Evolutionary conservation across 2,113 vertebrate genomes (phyloP).

Genomic region (Paedocypris sp.): DNA sequence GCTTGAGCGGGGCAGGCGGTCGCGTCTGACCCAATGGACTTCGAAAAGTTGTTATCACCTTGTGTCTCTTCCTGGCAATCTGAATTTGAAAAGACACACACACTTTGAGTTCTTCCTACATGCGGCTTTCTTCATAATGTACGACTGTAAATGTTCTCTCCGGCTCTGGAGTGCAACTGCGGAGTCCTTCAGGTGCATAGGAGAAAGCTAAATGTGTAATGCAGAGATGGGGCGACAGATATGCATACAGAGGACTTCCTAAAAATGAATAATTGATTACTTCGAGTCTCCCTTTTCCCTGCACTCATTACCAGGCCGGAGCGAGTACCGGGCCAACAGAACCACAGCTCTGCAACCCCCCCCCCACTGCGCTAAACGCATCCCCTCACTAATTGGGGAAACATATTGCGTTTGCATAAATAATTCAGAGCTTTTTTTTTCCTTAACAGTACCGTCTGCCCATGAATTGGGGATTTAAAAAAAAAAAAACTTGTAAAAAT

Average conservation of each 20-base stretch:
- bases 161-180: slow-evolving; percentile 2
- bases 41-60: slow-evolving; percentile 87
- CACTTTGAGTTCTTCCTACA: background rate
- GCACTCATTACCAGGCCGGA: slow-evolving; percentile 33
- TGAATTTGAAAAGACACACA: slow-evolving; percentile 40
- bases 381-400: slow-evolving; percentile 41
- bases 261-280: slow-evolving; percentile 40
- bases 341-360: background rate
- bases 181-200: slow-evolving; percentile 6
- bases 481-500: background rate
- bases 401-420: slow-evolving; percentile 33
- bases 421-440: slow-evolving; percentile 26
- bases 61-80: slow-evolving; percentile 94
- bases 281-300: slow-evolving; percentile 16
- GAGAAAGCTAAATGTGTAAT: background rate
- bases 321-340: slow-evolving; percentile 9
- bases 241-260: slow-evolving; percentile 36
- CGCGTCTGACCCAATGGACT: slow-evolving; percentile 82
- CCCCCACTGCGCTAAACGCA: background rate
- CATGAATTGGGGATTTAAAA: too few relatives aligned
- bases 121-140: background rate
- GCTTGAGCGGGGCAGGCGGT: slow-evolving; percentile 84
- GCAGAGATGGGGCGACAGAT: slow-evolving; percentile 12
- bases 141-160: background rate
- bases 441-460: background rate